These are phyloP conservation scores for Campylomormyrus numenius DNA, from an alignment of 2,113 vertebrate species.

Conservation along the genomic window DNA sequence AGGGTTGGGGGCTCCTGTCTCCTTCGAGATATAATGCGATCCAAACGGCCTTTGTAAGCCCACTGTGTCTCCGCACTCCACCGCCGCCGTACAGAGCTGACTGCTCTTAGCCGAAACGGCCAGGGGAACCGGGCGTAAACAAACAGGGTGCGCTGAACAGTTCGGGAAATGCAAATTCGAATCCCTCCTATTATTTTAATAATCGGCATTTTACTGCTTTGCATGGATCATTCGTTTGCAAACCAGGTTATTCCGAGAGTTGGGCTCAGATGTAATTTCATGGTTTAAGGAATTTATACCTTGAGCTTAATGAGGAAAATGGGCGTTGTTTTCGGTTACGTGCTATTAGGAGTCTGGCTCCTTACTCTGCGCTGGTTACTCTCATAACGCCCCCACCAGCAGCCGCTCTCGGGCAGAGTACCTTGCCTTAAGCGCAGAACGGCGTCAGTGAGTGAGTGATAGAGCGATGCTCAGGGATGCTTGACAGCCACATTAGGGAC, in stretches of 20 bases:
- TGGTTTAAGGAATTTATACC: slow-evolving; percentile 96
- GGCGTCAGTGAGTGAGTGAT: slow-evolving; percentile 6
- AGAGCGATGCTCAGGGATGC: background rate
- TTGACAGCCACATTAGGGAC: background rate
- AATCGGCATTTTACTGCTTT: slow-evolving; percentile 75
- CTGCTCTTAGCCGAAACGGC: slow-evolving; percentile 33
- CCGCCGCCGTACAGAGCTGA: background rate
- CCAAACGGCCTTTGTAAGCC: background rate
- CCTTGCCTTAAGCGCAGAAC: slow-evolving; percentile 38
- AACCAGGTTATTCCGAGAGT: slow-evolving; percentile 91
- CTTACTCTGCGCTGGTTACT: slow-evolving; percentile 53
- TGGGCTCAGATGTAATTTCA: slow-evolving; percentile 98
- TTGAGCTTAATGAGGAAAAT: slow-evolving; percentile 94
- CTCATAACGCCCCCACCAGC: background rate
- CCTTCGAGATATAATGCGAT: no score
- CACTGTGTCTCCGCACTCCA: background rate
- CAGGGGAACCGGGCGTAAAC: slow-evolving; percentile 56
- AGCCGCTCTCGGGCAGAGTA: slow-evolving; percentile 7
- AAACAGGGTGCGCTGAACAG: slow-evolving; percentile 61
- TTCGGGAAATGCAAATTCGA: slow-evolving; percentile 80
- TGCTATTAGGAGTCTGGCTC: slow-evolving; percentile 58
- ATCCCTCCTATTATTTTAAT: slow-evolving; percentile 92
- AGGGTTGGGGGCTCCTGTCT: background rate
- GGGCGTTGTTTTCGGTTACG: slow-evolving; percentile 70
- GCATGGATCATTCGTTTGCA: slow-evolving; percentile 95